A percentile compares a stretch with the other conserved stretches of the same genome.
phyloP scores from a whole-genome alignment of 2,113 vertebrate genomes.

The Nanorana parkeri region DNA sequence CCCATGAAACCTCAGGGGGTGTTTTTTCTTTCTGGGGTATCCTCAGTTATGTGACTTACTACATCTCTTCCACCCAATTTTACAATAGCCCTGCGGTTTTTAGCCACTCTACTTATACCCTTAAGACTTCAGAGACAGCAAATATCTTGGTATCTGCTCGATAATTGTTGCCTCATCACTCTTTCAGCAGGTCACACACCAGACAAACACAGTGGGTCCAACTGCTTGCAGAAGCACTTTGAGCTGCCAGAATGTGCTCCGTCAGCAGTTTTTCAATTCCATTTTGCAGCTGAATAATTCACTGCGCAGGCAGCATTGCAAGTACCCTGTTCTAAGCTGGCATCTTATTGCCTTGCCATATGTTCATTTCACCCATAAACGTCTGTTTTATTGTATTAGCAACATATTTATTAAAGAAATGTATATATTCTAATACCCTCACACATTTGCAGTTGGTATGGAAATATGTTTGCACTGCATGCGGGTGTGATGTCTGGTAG shows the following conservation, averaged over 20 bases:
- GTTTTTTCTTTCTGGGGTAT: no score
- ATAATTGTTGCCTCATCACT: background rate
- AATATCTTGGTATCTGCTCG: background rate
- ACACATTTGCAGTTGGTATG: no score
- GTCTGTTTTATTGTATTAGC: no score
- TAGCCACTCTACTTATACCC: no score
- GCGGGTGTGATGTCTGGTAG: background rate
- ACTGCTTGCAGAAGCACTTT: slow-evolving; percentile 10
- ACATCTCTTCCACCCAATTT: no score
- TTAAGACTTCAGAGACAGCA: no score
- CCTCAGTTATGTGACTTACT: no score
- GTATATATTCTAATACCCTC: no score
- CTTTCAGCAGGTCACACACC: background rate
- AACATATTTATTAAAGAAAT: no score
- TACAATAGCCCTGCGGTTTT: no score
- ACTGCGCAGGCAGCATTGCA: background rate
- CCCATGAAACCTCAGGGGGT: no score
- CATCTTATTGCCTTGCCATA: background rate
- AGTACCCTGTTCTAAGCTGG: background rate
- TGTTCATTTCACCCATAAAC: background rate
- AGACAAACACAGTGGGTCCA: background rate
- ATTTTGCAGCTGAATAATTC: slow-evolving; percentile 24
- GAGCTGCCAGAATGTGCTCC: background rate
- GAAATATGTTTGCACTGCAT: no score
- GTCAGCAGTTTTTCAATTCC: slow-evolving; percentile 16